phyloP scores from a whole-genome alignment of 1,140 invertebrate genomes.

The Drosophila melanogaster region Release_6_plus_ISO1_MT NC_004354.4:11475001-11475500 shows the following conservation, averaged over 20 bases:
- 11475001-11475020: conserved; percentile 88
- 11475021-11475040: conserved; percentile 85
- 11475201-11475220: not conserved
- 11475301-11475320: not conserved
- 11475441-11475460: conserved; percentile 93
- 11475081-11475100: no score
- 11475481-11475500: conserved; percentile 98
- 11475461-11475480: conserved; percentile 96
- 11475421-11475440: conserved; percentile 90
- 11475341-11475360: conserved; percentile 78
- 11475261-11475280: no score
- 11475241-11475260: no score
- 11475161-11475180: conserved; percentile 4
- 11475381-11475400: conserved; percentile 89
- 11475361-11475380: conserved; percentile 86
- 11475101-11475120: not conserved
- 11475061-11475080: no score
- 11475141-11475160: not conserved
- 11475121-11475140: not conserved
- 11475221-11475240: not conserved
- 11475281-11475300: not conserved
- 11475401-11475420: conserved; percentile 91
- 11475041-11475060: not conserved
- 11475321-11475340: conserved; percentile 20
- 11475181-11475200: no score